These are phyloP conservation scores for Benthosema pterotum DNA, from an alignment of 2,797 vertebrate species.

Conservation along the genomic window DNA sequence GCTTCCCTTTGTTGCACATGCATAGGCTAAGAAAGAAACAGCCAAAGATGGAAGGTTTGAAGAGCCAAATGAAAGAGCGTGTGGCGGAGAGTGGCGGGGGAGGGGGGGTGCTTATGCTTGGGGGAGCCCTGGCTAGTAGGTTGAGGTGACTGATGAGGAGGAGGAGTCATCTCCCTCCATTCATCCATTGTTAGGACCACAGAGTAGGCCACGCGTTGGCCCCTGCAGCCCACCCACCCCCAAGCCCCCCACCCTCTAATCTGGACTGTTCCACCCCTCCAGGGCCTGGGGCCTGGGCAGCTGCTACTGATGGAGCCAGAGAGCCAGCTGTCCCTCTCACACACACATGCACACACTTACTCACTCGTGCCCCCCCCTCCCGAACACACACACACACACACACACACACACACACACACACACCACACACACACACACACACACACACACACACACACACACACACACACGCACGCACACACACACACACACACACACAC, in stretches of 20 bases:
- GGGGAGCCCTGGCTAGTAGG: too few relatives aligned
- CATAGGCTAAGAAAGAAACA: slow-evolving; percentile 12
- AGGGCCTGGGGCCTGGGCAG: slow-evolving; percentile 85
- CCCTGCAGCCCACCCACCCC: slow-evolving; percentile 24
- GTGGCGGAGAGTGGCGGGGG: background rate
- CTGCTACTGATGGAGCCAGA: slow-evolving; percentile 88
- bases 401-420: slow-evolving; percentile 37
- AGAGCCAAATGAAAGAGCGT: slow-evolving; percentile 36
- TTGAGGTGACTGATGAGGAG: slow-evolving; percentile 40
- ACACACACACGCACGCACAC: slow-evolving; percentile 57
- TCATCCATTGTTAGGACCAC: slow-evolving; percentile 47
- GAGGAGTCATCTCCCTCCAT: slow-evolving; percentile 39
- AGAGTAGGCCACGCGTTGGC: slow-evolving; percentile 81
- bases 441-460: slow-evolving; percentile 9
- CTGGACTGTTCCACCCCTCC: slow-evolving; percentile 72
- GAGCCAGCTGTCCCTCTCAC: slow-evolving; percentile 91
- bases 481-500: slow-evolving; percentile 42
- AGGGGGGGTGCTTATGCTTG: background rate
- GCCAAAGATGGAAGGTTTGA: slow-evolving; percentile 16
- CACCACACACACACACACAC: slow-evolving; percentile 58
- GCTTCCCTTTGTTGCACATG: slow-evolving; percentile 18
- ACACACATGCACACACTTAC: slow-evolving; percentile 38
- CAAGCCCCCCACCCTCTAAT: slow-evolving; percentile 67
- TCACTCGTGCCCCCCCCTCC: slow-evolving; percentile 38
- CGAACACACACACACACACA: slow-evolving; percentile 27